Conservation (phyloP, 1,140 invertebrate genomes). For the Calephelis virginiensis region DNA sequence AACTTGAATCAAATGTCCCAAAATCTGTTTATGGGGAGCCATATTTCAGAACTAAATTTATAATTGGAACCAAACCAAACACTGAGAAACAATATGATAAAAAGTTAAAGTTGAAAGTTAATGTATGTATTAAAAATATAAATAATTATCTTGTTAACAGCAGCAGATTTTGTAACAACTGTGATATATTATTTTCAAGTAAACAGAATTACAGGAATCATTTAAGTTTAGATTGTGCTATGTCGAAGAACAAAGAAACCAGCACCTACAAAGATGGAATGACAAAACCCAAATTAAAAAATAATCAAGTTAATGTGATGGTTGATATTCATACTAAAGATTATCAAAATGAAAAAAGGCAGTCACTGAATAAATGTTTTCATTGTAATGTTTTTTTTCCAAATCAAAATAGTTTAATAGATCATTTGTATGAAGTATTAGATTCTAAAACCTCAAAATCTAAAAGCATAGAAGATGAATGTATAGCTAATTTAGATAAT, state of each 20-base stretch:
- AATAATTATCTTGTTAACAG: slow-evolving; percentile 34
- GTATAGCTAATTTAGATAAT: not conserved
- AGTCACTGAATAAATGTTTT: slow-evolving; percentile 36
- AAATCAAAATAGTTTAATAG: slow-evolving; percentile 43
- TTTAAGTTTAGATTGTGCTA: slow-evolving; percentile 27
- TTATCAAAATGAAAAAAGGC: slow-evolving; percentile 13
- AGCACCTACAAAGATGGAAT: not conserved
- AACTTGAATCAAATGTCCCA: not conserved
- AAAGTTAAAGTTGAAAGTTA: slow-evolving; percentile 24
- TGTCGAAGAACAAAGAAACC: not conserved
- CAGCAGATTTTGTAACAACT: slow-evolving; percentile 42
- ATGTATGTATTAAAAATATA: slow-evolving; percentile 35
- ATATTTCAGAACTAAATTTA: slow-evolving; percentile 26
- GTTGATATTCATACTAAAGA: slow-evolving; percentile 19
- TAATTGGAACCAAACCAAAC: slow-evolving; percentile 38
- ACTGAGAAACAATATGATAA: slow-evolving; percentile 18
- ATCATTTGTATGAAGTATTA: slow-evolving; percentile 53
- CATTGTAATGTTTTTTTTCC: slow-evolving; percentile 49
- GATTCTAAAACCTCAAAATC: slow-evolving; percentile 29
- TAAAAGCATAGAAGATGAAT: slow-evolving; percentile 8
- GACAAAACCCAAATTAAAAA: not conserved
- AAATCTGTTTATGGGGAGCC: not conserved
- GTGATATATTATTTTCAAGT: slow-evolving; percentile 44
- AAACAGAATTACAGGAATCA: slow-evolving; percentile 32
- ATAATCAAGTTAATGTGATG: slow-evolving; percentile 15